Percentiles rank a stretch among this genome's conserved stretches.
Conservation (phyloP, 2,888 invertebrate species). For the Siphonodentalium dalli region DNA sequence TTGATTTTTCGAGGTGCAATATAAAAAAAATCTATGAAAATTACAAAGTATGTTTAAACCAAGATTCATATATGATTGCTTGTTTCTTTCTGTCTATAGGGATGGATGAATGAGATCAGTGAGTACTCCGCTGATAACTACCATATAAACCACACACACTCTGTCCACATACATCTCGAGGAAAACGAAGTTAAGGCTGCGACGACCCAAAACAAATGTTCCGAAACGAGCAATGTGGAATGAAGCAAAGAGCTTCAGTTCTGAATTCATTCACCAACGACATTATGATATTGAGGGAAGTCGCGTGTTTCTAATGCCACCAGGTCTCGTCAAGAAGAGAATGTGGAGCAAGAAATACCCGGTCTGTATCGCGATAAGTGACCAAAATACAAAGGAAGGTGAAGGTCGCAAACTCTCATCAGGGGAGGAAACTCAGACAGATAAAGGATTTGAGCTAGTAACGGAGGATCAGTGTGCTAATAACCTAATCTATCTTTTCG, state of each 20-base stretch:
- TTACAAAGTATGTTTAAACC: too few species aligned
- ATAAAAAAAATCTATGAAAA: too few species aligned
- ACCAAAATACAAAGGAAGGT: conserved; percentile 45
- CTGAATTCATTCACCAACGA: conserved; percentile 79
- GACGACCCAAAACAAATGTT: conserved; percentile 80
- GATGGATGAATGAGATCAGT: conserved; percentile 69
- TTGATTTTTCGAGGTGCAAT: too few species aligned
- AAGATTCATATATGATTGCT: too few species aligned
- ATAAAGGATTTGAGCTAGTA: conserved; percentile 46
- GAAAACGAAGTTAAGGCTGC: conserved; percentile 73
- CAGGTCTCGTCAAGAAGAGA: conserved; percentile 64
- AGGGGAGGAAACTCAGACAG: conserved; percentile 24
- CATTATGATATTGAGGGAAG: conserved; percentile 69
- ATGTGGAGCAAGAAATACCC: conserved; percentile 96
- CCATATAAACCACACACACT: conserved; percentile 76
- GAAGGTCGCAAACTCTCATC: conserved; percentile 10
- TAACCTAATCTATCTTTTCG: conserved; percentile 72
- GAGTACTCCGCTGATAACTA: conserved; percentile 76
- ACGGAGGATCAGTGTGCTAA: conserved; percentile 47
- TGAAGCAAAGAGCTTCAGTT: conserved; percentile 73
- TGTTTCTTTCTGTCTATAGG: conserved; percentile 44
- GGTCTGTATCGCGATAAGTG: conserved; percentile 74
- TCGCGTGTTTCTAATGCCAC: conserved; percentile 54
- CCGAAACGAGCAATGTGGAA: conserved; percentile 88
- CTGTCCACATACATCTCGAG: conserved; percentile 78